Evolutionary conservation across 2,113 vertebrate species (phyloP), one percentile per base, ranked within the genome.

Genomic region (Sylvietta virens): DNA sequence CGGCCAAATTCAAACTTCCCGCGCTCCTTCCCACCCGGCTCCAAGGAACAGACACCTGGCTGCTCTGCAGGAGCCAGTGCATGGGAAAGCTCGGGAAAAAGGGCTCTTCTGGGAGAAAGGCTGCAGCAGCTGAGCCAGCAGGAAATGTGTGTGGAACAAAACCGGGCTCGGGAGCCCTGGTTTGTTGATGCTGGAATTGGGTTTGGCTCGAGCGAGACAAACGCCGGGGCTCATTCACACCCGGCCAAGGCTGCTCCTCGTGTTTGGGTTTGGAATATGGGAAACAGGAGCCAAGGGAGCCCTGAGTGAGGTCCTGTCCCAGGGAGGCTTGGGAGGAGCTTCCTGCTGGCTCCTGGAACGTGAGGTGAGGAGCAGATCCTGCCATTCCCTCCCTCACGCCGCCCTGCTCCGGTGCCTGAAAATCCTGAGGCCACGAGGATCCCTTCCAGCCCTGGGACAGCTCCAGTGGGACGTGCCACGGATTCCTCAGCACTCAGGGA

Each of bases 401-500:
- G 20, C 18, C 7, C 71, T 26, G 47, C 37, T 13, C 1, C 4
- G 6, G 9, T 13, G 48, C 30, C 65, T 9, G 67, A 1, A 7
- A 15, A 21, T 1, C 42, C 86, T 6, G 14, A 26, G 65, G 56
- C 20, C 65, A 10, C 2, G 0, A 5, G 5, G 33, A 19, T 45
- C 45, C 3, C 61, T 45, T 15, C 76, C 77, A 73, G 91, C 58
- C 7, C 65, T 1, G 15, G 51, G 56, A 13, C 1, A 10, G 7
- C 50, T 37, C 23, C 8, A 44, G 51, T 1, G 7, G 28, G 8
- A 24, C 2, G 17, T 8, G 58, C 14, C 21, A 1, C 0, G 57
- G 62, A 15, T 6, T 8, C 3, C 0, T 1, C 18, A 1, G 8
- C 50, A 8, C 42, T 2, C 4, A 33, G 80, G 23, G 19, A 28